phyloP scores from a whole-genome alignment of 2,888 invertebrate genomes.

The Stratiomys singularior region DNA sequence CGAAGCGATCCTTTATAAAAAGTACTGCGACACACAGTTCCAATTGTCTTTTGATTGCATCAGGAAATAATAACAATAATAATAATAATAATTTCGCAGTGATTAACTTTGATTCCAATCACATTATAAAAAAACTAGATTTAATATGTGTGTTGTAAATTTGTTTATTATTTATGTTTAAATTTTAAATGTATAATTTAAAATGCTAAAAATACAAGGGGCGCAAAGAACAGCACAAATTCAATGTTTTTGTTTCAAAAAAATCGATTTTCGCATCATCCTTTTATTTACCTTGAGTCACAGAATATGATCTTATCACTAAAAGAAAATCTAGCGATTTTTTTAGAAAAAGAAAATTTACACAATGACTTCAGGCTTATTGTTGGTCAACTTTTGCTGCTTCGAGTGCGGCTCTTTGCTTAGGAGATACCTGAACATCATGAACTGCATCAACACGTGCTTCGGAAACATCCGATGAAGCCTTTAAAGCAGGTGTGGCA shows the following conservation, averaged over 20 bases:
- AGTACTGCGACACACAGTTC: no score
- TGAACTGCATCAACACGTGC: slow-evolving; percentile 59
- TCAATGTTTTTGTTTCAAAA: background rate
- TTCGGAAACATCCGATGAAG: slow-evolving; percentile 19
- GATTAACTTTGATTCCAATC: no score
- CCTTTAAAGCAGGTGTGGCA: slow-evolving; percentile 41
- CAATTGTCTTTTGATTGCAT: no score
- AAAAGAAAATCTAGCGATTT: background rate
- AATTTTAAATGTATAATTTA: slow-evolving; percentile 10
- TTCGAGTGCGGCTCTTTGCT: slow-evolving; percentile 50
- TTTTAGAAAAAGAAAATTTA: background rate
- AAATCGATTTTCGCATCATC: background rate
- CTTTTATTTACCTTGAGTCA: background rate
- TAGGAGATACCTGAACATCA: slow-evolving; percentile 60
- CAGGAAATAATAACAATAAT: no score
- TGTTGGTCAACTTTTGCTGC: background rate
- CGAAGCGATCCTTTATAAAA: no score
- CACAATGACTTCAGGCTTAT: background rate
- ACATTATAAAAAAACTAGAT: no score
- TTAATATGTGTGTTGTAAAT: background rate
- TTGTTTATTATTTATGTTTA: slow-evolving; percentile 1
- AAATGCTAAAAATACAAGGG: slow-evolving; percentile 7
- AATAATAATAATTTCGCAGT: no score
- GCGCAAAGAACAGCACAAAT: slow-evolving; percentile 6
- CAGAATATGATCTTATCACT: slow-evolving; percentile 13